phyloP scores from a whole-genome alignment of 1,140 invertebrate species.

The Hyles euphorbiae region DNA sequence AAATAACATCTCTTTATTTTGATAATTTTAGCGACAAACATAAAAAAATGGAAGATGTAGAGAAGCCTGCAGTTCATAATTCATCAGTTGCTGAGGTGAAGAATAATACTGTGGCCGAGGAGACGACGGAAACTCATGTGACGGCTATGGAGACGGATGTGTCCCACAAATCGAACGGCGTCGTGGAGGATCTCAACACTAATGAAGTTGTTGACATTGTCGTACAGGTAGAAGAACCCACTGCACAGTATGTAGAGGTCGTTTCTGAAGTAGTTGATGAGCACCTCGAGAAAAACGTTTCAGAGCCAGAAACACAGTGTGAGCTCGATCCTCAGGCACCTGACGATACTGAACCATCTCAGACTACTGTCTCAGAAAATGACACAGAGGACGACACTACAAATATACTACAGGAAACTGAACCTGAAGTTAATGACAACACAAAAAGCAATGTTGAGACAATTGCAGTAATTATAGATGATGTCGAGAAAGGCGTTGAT shows the following conservation, averaged over 20 bases:
- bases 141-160: conserved; percentile 33
- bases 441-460: not conserved
- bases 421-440: not conserved
- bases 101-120: conserved; percentile 20
- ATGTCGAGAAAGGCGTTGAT: not conserved
- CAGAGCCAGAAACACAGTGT: no score
- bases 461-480: not conserved
- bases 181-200: conserved; percentile 24
- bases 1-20: conserved; percentile 5
- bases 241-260: conserved; percentile 9
- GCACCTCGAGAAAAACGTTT: conserved; percentile 1
- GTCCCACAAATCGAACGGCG: conserved; percentile 59
- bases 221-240: conserved; percentile 5
- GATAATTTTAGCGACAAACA: not conserved
- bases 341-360: not conserved
- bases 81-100: conserved; percentile 32
- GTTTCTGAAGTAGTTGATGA: conserved; percentile 15
- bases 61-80: conserved; percentile 35
- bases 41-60: conserved; percentile 50
- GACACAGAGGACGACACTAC: not conserved
- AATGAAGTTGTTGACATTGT: conserved; percentile 5
- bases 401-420: not conserved
- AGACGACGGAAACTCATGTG: conserved; percentile 26
- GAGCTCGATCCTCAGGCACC: no score
- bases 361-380: not conserved